Percentiles rank a stretch among this genome's conserved stretches.
Conservation (phyloP, 2,888 invertebrate genomes). For the Leptarthrus brevirostris region DNA sequence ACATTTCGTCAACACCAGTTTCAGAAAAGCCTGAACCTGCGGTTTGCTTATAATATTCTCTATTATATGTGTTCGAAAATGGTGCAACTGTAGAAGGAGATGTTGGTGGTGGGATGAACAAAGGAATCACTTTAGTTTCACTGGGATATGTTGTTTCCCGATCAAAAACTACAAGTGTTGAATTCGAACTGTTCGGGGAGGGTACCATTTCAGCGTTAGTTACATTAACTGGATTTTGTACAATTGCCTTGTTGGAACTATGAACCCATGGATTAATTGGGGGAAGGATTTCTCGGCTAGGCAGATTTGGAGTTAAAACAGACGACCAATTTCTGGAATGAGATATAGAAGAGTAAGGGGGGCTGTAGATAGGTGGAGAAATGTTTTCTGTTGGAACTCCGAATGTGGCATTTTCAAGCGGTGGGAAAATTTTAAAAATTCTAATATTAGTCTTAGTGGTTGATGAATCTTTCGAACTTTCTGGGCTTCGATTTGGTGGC, state of each 20-base stretch:
- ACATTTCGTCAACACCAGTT: background rate
- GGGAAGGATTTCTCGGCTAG: background rate
- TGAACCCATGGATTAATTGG: slow-evolving; percentile 1
- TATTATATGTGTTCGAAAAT: too few species aligned
- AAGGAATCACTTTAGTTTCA: slow-evolving; percentile 3
- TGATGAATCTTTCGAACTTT: slow-evolving; percentile 1
- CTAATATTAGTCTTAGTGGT: slow-evolving; percentile 55
- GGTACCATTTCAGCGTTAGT: background rate
- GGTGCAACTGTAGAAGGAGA: background rate
- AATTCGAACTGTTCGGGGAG: background rate
- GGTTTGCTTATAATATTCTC: slow-evolving; percentile 57
- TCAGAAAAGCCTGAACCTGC: background rate
- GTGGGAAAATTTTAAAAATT: slow-evolving; percentile 58
- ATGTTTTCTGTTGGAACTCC: slow-evolving; percentile 55
- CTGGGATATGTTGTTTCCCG: background rate
- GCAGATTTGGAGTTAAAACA: background rate
- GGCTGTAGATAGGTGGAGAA: slow-evolving; percentile 58
- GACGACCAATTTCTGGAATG: slow-evolving; percentile 57
- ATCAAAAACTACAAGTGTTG: background rate
- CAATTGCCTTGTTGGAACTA: background rate
- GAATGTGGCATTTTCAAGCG: slow-evolving; percentile 57
- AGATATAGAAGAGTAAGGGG: slow-evolving; percentile 62
- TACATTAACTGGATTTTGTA: background rate
- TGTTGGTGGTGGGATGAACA: background rate
- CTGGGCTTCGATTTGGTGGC: slow-evolving; percentile 55